Evolutionary conservation across 2,888 invertebrate genomes (phyloP).

Genomic region (Polydrusus tereticollis): DNA sequence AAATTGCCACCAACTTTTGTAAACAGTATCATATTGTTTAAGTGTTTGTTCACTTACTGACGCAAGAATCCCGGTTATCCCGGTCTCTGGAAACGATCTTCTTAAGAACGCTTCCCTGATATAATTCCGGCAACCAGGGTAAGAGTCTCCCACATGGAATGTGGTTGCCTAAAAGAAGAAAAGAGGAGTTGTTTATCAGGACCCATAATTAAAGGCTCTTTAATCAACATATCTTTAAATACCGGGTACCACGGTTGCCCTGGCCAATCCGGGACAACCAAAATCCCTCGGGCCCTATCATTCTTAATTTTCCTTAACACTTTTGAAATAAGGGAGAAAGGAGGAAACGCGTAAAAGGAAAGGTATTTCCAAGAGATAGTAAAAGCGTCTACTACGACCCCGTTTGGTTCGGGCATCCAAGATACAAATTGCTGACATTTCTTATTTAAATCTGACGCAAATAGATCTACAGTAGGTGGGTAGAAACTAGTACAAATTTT

Average conservation of each 20-base stretch:
- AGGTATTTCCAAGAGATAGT: conserved; percentile 45
- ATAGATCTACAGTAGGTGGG: conserved; percentile 36
- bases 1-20: no score
- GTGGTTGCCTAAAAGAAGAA: conserved; percentile 50
- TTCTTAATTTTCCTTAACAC: conserved; percentile 53
- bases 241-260: conserved; percentile 57
- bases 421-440: conserved; percentile 54
- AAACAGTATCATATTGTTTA: no score
- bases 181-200: conserved; percentile 48
- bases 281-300: conserved; percentile 54
- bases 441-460: conserved; percentile 42
- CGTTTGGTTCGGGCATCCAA: conserved; percentile 52
- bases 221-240: conserved; percentile 43
- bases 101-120: no score
- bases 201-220: conserved; percentile 45
- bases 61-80: no score
- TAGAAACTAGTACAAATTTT: conserved; percentile 18
- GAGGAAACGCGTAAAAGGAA: conserved; percentile 55
- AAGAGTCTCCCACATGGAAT: no score
- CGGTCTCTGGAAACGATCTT: no score
- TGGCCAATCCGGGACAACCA: conserved; percentile 55
- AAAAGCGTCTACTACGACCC: conserved; percentile 53
- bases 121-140: no score
- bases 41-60: no score
- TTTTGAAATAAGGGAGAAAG: conserved; percentile 54